Evolutionary conservation across 2,113 vertebrate genomes (phyloP).

Genomic region (Antigone vipio): DNA sequence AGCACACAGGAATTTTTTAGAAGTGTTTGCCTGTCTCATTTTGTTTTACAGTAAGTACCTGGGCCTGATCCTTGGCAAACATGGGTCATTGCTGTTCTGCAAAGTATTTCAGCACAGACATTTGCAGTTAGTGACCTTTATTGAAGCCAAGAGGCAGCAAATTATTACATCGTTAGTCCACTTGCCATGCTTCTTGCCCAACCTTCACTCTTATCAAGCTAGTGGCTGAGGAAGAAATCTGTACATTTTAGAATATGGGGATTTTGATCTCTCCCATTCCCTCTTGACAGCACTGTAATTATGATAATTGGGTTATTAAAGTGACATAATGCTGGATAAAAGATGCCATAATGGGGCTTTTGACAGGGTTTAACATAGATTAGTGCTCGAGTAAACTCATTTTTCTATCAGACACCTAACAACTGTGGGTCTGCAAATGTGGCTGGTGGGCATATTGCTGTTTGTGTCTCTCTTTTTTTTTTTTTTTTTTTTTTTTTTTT

Average conservation of each 20-base stretch:
- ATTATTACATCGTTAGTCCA: neutral
- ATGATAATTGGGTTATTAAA: slow-evolving; percentile 59
- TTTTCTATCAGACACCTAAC: neutral
- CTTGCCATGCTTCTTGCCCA: neutral
- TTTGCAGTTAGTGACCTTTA: neutral
- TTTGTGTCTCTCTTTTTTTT: neutral
- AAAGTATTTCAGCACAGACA: neutral
- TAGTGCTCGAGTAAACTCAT: slow-evolving; percentile 5
- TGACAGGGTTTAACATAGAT: slow-evolving; percentile 24
- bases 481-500: neutral
- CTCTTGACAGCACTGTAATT: slow-evolving; percentile 36
- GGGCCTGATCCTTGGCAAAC: neutral
- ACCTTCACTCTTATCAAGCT: neutral
- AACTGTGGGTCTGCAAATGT: neutral
- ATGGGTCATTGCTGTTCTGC: neutral
- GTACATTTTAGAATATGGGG: neutral
- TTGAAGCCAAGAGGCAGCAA: neutral
- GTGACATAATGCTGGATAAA: slow-evolving; percentile 44
- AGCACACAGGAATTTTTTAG: neutral
- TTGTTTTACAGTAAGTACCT: neutral
- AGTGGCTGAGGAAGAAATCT: neutral
- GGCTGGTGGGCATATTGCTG: neutral
- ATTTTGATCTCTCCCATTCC: neutral
- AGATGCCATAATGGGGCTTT: slow-evolving; percentile 38
- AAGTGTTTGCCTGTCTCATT: neutral